phyloP scores from a whole-genome alignment of 2,888 invertebrate genomes.

The Rapana venosa region DNA sequence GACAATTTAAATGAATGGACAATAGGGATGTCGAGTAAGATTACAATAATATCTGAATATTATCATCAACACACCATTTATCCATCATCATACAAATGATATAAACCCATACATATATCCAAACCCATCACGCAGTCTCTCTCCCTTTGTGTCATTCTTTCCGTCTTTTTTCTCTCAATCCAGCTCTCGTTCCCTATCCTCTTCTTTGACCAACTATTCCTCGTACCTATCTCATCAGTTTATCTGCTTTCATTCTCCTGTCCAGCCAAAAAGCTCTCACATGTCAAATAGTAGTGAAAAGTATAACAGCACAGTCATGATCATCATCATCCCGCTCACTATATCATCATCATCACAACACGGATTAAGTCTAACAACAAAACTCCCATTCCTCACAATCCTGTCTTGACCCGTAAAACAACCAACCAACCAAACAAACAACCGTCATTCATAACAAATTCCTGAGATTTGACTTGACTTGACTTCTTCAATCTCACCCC shows the following conservation, averaged over 20 bases:
- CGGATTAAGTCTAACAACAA: background rate
- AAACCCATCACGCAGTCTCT: background rate
- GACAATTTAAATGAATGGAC: background rate
- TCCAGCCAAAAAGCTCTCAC: background rate
- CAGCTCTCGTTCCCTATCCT: background rate
- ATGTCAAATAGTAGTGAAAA: background rate
- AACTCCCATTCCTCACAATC: background rate
- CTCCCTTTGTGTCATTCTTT: background rate
- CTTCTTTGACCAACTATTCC: background rate
- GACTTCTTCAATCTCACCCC: background rate
- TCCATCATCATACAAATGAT: background rate
- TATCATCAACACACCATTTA: background rate
- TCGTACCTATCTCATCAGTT: background rate
- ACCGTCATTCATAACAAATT: constrained; percentile 17
- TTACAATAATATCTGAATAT: background rate
- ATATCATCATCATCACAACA: background rate
- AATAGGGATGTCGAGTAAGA: background rate
- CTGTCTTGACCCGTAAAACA: constrained; percentile 5
- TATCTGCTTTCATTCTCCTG: background rate
- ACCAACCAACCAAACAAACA: background rate
- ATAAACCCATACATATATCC: background rate
- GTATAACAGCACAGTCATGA: background rate
- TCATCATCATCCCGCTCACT: background rate
- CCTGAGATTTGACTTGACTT: constrained; percentile 11
- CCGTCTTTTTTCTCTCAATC: background rate